Evolutionary conservation across 2,797 vertebrate genomes (phyloP), one percentile per base, ranked within the genome.

Genomic region (Leuciscus waleckii): DNA sequence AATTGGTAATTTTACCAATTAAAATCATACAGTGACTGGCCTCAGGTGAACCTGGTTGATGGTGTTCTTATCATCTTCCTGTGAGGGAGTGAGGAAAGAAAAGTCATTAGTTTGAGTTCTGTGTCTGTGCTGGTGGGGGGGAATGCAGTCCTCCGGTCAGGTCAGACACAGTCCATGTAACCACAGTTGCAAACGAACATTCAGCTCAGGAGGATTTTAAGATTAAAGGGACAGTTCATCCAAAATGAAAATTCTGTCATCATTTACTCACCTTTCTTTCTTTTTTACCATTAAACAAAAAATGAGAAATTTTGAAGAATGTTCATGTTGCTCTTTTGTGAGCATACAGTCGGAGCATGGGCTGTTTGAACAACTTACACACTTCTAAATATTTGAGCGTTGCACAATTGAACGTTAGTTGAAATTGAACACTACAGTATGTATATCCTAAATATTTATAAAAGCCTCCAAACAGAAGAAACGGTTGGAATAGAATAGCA

Each of bases 21-120:
- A 29, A 35, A 35, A 35, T n/a, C 37, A 21, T 46, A 85, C 76
- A 81, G 76, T 49, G 49, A 61, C 79, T 74, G 84, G 73, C 81
- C 88, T 89, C 63, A 86, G 85, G 85, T 88, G 88, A 89, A 89
- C 83, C 71, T 54, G 85, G 58, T 79, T 63, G 69, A 86, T 73
- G 58, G 86, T 81, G 85, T 75, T 80, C 86, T 88, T 84, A 79
- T 90, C 85, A 91, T 90, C 87, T 82, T 87, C 79, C 70, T 65
- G 76, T 84, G 82, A 70, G 82, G 79, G 87, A 87, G 88, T 71
- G 68, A 87, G 71, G 79, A 86, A 71, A 87, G 85, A 85, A 82
- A 80, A 79, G 83, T 82, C 77, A 79, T 82, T 77, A 77, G 35
- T 71, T 78, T 71, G 58, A 78, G 32, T 67, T 84, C n/a, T 71